Evolutionary conservation across 2,888 invertebrate species (phyloP), one percentile per base, ranked within the genome.

Genomic region (Bellardia pandia): DNA sequence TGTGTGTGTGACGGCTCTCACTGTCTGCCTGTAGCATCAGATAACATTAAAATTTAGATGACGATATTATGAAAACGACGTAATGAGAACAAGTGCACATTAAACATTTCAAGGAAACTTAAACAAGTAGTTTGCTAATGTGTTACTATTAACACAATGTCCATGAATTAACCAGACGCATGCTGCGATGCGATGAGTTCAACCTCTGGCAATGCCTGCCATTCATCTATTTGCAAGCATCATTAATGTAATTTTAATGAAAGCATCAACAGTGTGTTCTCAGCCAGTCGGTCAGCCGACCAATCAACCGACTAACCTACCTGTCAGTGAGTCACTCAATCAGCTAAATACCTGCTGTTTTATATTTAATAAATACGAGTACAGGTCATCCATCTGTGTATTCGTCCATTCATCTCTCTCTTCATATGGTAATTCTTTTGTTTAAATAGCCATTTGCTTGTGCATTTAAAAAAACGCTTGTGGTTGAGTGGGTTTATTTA

Each of bases 241-340:
- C 40, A 40, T 40, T 40, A 40, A 40, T 64, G 64, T 64, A 40
- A 64, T 64, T 40, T 16, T 16, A 64, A 64, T 64, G 64, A 40
- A 64, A 64, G 40, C 16, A 64, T 37, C 16, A 42, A 64, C 64
- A 40, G 14, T 5, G 37, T 60, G 33, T 37, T 9, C 14, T 14
- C 8, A 60, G 60, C 7, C 60, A 60, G 14, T 60, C 37, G 23
- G 23, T 14, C 23, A 40, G 14, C 3, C n/a, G 9, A 3, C 7
- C 64, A 64, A 16, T 3, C 9, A 16, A 3, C n/a, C 16, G 33
- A 33, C 56, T 8, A 60, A 60, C 56, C 56, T 8, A 58, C 16
- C 14, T 60, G 33, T 33, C 33, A 33, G 33, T 60, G 60, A 60
- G 16, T 16, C 11, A 64, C 40, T 64, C n/a, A 64, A 64, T 14